Evolutionary conservation across 1,140 invertebrate species (phyloP).

Genomic region (Cydia fagiglandana): DNA sequence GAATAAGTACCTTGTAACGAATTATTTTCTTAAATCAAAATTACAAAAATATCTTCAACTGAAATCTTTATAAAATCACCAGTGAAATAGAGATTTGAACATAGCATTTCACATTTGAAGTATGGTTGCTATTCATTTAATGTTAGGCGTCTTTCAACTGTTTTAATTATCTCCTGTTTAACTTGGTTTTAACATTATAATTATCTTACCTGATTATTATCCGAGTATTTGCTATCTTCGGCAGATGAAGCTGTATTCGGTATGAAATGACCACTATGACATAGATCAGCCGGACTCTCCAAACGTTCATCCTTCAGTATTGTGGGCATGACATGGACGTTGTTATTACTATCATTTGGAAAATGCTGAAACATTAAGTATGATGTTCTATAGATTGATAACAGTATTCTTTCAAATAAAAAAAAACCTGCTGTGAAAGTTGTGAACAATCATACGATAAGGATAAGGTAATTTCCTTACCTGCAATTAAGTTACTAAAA

Average conservation of each 20-base stretch:
- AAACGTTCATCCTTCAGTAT: not conserved
- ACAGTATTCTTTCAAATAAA: too few relatives aligned
- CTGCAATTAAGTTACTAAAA: too few relatives aligned
- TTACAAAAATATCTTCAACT: too few relatives aligned
- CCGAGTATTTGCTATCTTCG: not conserved
- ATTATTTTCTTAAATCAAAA: too few relatives aligned
- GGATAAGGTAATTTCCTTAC: too few relatives aligned
- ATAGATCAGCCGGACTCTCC: not conserved
- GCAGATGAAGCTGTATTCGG: not conserved
- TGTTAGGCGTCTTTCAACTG: not conserved
- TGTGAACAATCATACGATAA: too few relatives aligned
- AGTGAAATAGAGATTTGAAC: too few relatives aligned
- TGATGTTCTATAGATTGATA: too few relatives aligned
- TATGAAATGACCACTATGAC: not conserved
- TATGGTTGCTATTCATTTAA: not conserved
- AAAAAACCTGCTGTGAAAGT: too few relatives aligned
- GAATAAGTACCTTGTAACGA: too few relatives aligned
- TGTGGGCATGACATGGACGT: not conserved
- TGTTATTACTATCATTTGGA: conserved; percentile 12
- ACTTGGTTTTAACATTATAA: not conserved
- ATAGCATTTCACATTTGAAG: too few relatives aligned
- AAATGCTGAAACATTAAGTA: not conserved
- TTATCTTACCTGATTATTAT: not conserved
- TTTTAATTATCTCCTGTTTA: not conserved
- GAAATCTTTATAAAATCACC: too few relatives aligned